Evolutionary conservation across 2,888 invertebrate genomes (phyloP).

Genomic region (Frankliniella intonsa): DNA sequence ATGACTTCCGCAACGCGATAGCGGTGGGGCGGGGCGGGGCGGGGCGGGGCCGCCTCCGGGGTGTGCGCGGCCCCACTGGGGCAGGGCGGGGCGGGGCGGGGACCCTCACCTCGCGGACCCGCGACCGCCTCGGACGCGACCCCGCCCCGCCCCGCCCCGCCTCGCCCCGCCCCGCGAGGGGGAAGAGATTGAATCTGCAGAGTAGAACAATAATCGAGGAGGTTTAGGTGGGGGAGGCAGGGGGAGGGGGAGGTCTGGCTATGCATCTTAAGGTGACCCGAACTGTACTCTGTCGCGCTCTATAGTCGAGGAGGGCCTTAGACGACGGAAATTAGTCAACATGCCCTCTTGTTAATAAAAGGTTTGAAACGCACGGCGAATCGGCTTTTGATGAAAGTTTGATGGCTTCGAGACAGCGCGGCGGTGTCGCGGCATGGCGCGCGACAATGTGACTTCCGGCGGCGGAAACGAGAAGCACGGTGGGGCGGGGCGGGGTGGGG

Average conservation of each 20-base stretch:
- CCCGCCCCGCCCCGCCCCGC: background rate
- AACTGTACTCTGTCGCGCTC: background rate
- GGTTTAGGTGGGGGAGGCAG: no score
- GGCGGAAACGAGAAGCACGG: no score
- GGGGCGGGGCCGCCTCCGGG: background rate
- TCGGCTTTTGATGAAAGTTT: background rate
- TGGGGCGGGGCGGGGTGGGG: no score
- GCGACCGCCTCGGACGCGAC: background rate
- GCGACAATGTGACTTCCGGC: no score
- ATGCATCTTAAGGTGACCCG: background rate
- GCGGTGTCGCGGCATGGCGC: no score
- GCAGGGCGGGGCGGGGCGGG: background rate
- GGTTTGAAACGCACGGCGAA: background rate
- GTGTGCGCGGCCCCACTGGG: background rate
- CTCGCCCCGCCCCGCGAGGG: background rate
- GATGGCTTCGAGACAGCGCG: background rate
- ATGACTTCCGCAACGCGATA: constrained; percentile 24
- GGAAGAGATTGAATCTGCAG: background rate
- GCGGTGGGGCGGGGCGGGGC: background rate
- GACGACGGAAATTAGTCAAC: background rate
- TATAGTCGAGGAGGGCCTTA: background rate
- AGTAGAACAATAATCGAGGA: background rate
- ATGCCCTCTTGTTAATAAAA: background rate
- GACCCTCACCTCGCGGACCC: background rate
- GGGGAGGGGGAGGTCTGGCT: background rate